Evolutionary conservation across 2,797 vertebrate species (phyloP), one percentile per base, ranked within the genome.

Genomic region (Botia almorhae): DNA sequence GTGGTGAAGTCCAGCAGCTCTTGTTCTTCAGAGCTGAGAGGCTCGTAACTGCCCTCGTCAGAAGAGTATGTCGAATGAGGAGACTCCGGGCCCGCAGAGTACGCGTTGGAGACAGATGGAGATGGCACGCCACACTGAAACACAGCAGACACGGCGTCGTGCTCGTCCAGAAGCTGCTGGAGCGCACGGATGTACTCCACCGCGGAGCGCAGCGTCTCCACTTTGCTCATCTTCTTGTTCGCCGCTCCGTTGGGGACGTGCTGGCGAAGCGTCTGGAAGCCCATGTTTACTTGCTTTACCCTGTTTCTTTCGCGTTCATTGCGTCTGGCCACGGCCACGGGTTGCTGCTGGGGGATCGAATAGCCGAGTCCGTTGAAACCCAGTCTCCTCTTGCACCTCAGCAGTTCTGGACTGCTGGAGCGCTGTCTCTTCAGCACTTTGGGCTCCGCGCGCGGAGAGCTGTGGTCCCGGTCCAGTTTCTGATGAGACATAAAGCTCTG

Each of bases 211-310:
- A 96, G 91, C 0, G 95, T 96, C 90, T 96, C 95, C 90, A 96
- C 95, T 67, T 96, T 96, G 88, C 95, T 96, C 92, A 96, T 93
- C 92, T 95, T 95, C 90, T 94, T 95, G 90, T 90, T 94, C 60
- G 94, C 92, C 39, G 93, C 92, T 53, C 90, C 91, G 87, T 91
- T 92, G 0, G 95, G 95, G 82, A 96, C 95, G 83, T 95, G 95
- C 87, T 95, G 92, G 50, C 95, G 92, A 48, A 96, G 91, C 1
- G 94, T 92, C 89, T 95, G 94, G 90, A 96, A 96, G 81, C 95
- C 95, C 91, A 95, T 81, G 89, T 96, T 96, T 14, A 96, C 95
- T 87, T 95, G 89, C 81, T 92, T 92, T 55, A 96, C 95, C 3
- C 95, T 93, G 90, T 96, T 95, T 81, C 95, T 89, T 85, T 96